Base-by-base conservation (phyloP, 2,113 vertebrate species). In the Microtus montanus region DNA sequence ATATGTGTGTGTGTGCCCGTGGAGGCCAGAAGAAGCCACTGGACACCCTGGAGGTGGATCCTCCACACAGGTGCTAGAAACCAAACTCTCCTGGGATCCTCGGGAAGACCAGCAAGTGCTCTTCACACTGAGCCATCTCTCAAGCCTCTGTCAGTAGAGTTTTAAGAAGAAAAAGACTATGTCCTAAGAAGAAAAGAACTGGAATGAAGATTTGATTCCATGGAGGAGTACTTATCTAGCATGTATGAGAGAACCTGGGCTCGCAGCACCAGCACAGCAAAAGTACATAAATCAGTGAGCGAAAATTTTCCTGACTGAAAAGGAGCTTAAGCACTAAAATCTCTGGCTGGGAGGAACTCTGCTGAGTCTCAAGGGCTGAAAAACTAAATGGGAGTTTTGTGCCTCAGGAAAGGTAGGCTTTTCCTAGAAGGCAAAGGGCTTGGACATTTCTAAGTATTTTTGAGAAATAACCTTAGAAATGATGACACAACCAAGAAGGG, bases 381-480 rank as follows among this genome's bases (percentile, higher is more conserved):
- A 96, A 71, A 14, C 26, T 83, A 87, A 83, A 49, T 49, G 35
- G 20, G 12, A 33, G 2, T 68, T 35, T 14, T 84, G 12, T 22
- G 1, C 9, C 7, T 87, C 64, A 52, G 49, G 49, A 52, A 52
- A 52, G 49, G 49, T 20, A 26, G 41, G 30, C 4, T 82, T 61
- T 86, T 58, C 89, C 73, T 87, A 70, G 63, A 54, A 24, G 28
- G 38, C 47, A 94, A 80, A 83, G 3, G 71, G 77, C 74, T 41
- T 3, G 41, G 52, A 9, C 24, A 87, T 58, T 78, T 44, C 41
- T 44, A 44, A 44, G 41, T 44, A 44, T 44, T 35, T 88, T 6
- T 26, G 41, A 24, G 38, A 94, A 94, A 74, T 84, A 3, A 88
- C 49, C n/a, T 91, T 88, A 89, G 38, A 93, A 41, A 86, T 64